Base-by-base conservation (phyloP, 2,797 vertebrate species). In the Pogoniulus pusillus region DNA sequence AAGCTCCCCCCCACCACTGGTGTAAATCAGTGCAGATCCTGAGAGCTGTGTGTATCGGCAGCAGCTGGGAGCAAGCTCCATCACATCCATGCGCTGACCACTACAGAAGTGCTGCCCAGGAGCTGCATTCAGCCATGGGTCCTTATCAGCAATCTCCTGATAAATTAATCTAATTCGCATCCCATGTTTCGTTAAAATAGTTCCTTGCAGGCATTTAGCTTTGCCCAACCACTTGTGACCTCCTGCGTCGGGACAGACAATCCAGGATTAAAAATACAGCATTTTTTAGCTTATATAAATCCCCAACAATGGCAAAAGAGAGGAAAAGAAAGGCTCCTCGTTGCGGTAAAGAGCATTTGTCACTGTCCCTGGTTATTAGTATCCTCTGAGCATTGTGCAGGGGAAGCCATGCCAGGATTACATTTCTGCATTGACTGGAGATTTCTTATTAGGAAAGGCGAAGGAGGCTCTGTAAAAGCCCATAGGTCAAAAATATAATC, bases 401-500 rank as follows among this genome's bases (percentile, higher is more conserved):
- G 88, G 83, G 85, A 94, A 96, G 90, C 72, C 89, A 54, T 20
- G 16, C 87, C 78, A 95, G 79, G 89, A 96, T 94, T 95, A 80
- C 43, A 85, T 54, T 94, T 92, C 79, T 93, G 66, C 89, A 63
- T 34, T 76, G 79, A 63, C 75, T 89, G 59, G 92, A 90, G 81
- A 47, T 89, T 91, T 93, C 89, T 82, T 92, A 90, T 90, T 95
- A 95, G 77, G 76, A 86, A 94, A 82, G 93, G 84, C 11, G 0
- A 85, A 90, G 84, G 86, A 85, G 87, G 53, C 74, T 94, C 72
- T 70, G 79, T 92, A 85, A 90, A 91, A 93, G 79, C 70, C 84
- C 82, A 90, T 73, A 93, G 90, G 91, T 96, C 95, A 94, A 86
- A 96, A 94, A 95, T 94, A 93, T 71, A 94, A 95, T 92, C 78